Evolutionary conservation across 2,888 invertebrate species (phyloP).

Genomic region (Eurytoma adleriae): DNA sequence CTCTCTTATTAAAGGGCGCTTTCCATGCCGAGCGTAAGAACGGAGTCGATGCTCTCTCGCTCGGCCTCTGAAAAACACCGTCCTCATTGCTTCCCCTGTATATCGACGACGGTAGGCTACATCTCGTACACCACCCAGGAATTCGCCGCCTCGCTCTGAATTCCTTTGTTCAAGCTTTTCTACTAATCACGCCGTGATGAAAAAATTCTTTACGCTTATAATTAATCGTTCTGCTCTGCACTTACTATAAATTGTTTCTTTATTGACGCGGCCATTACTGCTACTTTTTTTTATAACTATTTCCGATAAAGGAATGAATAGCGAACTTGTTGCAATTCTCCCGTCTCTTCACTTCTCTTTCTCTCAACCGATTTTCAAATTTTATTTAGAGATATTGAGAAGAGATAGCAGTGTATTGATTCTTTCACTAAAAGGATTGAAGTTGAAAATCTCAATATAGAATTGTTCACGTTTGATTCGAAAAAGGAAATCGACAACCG

Average conservation of each 20-base stretch:
- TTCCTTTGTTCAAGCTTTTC: background rate
- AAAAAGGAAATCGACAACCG: background rate
- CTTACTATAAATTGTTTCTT: background rate
- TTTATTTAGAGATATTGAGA: background rate
- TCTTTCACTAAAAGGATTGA: too few relatives aligned
- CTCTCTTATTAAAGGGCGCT: slow-evolving; percentile 55
- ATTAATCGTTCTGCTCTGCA: too few relatives aligned
- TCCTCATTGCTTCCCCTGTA: background rate
- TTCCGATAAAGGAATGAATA: background rate
- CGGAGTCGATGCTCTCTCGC: slow-evolving; percentile 31
- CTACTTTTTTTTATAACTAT: background rate
- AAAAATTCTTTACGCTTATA: too few relatives aligned
- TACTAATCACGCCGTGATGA: background rate
- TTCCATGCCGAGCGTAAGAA: slow-evolving; percentile 16
- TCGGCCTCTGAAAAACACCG: background rate
- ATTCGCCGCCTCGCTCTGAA: background rate
- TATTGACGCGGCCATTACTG: background rate
- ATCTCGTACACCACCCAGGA: background rate
- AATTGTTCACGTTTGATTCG: background rate
- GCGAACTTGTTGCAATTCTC: too few relatives aligned
- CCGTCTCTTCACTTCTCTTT: too few relatives aligned
- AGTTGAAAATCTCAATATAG: too few relatives aligned
- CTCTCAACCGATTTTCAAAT: too few relatives aligned
- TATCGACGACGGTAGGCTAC: background rate
- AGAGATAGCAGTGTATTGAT: background rate